A percentile compares a stretch with the other conserved stretches of the same genome.
phyloP scores from a whole-genome alignment of 2,888 invertebrate species.

The Abrostola tripartita region DNA sequence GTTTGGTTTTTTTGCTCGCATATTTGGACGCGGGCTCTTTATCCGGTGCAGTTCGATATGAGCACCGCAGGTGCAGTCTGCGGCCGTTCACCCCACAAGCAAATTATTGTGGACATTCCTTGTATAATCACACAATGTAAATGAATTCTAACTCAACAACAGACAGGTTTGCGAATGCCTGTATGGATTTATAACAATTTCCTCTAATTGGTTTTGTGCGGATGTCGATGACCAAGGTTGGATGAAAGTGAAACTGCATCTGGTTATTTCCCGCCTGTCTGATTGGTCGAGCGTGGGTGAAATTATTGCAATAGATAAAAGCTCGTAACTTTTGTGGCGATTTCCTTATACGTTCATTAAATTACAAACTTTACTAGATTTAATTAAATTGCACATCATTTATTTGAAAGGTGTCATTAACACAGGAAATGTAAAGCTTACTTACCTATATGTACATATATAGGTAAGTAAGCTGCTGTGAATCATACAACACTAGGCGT shows the following conservation, averaged over 20 bases:
- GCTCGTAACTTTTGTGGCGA: slow-evolving; percentile 44
- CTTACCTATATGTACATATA: no score
- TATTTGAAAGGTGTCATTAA: slow-evolving; percentile 10
- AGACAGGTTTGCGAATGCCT: slow-evolving; percentile 33
- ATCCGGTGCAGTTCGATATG: slow-evolving; percentile 66
- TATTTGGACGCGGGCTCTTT: slow-evolving; percentile 73
- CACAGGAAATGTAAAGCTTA: slow-evolving; percentile 31
- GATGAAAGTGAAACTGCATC: slow-evolving; percentile 80
- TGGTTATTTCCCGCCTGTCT: slow-evolving; percentile 68
- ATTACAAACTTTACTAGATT: slow-evolving; percentile 17
- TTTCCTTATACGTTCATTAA: slow-evolving; percentile 42
- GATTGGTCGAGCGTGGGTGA: slow-evolving; percentile 69
- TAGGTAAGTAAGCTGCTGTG: not conserved
- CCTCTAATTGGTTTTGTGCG: slow-evolving; percentile 62
- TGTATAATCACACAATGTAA: slow-evolving; percentile 52
- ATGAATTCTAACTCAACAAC: slow-evolving; percentile 36
- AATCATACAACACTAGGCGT: no score
- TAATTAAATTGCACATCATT: slow-evolving; percentile 31
- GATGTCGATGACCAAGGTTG: slow-evolving; percentile 76
- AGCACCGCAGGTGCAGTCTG: slow-evolving; percentile 77
- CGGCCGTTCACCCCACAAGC: slow-evolving; percentile 77
- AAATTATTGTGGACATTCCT: slow-evolving; percentile 68
- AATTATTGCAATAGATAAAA: slow-evolving; percentile 60
- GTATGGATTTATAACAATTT: slow-evolving; percentile 56
- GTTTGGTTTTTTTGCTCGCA: slow-evolving; percentile 74